These are phyloP conservation scores for Himalopsyche anomala DNA, from an alignment of 2,888 invertebrate genomes.

Conservation along the genomic window DNA sequence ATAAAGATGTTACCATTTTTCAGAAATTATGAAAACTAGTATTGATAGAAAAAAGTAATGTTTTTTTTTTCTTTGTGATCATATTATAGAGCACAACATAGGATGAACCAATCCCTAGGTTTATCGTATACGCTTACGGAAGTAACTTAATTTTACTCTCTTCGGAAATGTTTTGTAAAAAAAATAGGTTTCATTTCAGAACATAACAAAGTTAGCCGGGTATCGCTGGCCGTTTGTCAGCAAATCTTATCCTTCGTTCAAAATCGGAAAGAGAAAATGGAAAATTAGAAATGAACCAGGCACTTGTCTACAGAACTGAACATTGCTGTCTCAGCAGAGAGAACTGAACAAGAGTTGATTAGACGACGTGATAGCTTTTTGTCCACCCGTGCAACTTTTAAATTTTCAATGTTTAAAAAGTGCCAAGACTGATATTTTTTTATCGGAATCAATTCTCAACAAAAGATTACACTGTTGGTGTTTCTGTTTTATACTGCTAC, in stretches of 20 bases:
- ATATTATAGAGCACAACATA: no score
- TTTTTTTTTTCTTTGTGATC: no score
- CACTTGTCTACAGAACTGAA: constrained; percentile 6
- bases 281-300: constrained; percentile 49
- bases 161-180: background rate
- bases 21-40: no score
- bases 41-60: no score
- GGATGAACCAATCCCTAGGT: background rate
- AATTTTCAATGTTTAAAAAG: background rate
- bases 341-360: constrained; percentile 35
- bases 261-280: constrained; percentile 36
- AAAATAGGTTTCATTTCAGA: constrained; percentile 33
- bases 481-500: no score
- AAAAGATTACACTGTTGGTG: no score
- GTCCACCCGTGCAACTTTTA: background rate
- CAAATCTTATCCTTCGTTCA: constrained; percentile 45
- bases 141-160: background rate
- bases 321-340: constrained; percentile 31
- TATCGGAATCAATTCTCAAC: no score
- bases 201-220: constrained; percentile 23
- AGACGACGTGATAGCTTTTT: constrained; percentile 20
- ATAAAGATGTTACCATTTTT: no score
- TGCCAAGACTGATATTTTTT: no score
- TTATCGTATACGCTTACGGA: background rate
- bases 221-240: constrained; percentile 52